Conservation (phyloP, 2,113 vertebrate species). For the Climacteris rufus region DNA sequence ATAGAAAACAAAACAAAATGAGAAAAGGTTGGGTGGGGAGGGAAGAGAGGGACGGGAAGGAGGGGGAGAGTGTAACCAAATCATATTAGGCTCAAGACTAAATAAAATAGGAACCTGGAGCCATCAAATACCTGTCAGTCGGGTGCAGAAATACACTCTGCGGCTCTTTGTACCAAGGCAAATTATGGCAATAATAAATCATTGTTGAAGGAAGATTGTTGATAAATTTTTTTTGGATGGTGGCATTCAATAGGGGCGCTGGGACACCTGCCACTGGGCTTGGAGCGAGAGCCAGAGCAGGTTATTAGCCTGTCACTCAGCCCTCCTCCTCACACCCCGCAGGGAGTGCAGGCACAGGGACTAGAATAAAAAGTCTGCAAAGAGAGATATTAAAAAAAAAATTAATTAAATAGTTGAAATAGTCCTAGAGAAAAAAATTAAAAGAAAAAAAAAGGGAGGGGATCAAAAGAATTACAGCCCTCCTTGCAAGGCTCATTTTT, state of each 20-base stretch:
- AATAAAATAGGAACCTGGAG: slow-evolving; percentile 64
- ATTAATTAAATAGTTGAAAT: not conserved
- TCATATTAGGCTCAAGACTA: slow-evolving; percentile 68
- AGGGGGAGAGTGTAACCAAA: slow-evolving; percentile 44
- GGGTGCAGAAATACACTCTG: slow-evolving; percentile 26
- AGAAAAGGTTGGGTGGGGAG: slow-evolving; percentile 58
- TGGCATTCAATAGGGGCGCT: slow-evolving; percentile 55
- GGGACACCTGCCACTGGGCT: slow-evolving; percentile 69
- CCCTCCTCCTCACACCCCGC: not conserved
- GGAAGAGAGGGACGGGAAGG: not conserved
- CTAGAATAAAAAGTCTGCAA: slow-evolving; percentile 8
- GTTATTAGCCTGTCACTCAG: slow-evolving; percentile 76
- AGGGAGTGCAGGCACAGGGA: not conserved
- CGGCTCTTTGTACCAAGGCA: slow-evolving; percentile 65
- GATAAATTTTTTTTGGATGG: slow-evolving; percentile 63
- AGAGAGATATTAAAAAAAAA: not conserved
- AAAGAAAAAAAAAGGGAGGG: not conserved
- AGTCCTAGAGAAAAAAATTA: not conserved
- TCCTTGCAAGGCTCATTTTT: not conserved
- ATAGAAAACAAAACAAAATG: slow-evolving; percentile 69
- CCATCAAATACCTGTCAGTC: slow-evolving; percentile 50
- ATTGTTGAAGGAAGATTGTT: slow-evolving; percentile 73
- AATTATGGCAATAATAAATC: slow-evolving; percentile 78
- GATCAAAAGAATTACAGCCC: not conserved
- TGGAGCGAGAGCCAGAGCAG: slow-evolving; percentile 28